Conservation (phyloP, 2,797 vertebrate species). For the Vireo griseus region DNA sequence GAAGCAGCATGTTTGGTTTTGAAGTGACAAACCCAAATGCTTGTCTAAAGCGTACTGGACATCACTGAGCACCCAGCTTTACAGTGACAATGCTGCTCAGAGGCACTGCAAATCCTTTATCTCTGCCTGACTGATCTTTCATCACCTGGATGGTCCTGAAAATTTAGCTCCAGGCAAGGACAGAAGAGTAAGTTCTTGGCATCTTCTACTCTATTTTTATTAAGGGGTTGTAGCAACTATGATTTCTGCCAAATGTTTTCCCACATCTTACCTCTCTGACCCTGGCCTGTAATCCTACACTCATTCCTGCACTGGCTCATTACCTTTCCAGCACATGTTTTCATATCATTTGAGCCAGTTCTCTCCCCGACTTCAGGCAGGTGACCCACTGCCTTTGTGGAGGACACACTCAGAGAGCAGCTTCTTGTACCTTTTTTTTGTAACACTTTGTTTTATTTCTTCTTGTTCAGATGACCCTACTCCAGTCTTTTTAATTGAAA, state of each 20-base stretch:
- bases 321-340: neutral
- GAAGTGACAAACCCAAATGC: neutral
- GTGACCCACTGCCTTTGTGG: neutral
- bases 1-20: neutral
- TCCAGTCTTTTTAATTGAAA: neutral
- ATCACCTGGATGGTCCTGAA: neutral
- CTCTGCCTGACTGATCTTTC: neutral
- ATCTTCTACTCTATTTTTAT: neutral
- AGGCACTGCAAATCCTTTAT: neutral
- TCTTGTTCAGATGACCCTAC: neutral
- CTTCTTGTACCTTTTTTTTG: neutral
- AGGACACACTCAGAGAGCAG: neutral
- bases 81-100: neutral
- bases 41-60: neutral
- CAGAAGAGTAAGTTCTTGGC: neutral
- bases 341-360: accelerated
- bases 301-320: neutral
- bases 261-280: neutral
- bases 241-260: neutral
- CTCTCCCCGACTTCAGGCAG: neutral
- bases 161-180: neutral
- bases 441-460: neutral
- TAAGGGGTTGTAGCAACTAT: neutral
- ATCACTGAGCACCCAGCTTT: neutral
- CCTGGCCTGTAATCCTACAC: neutral